Evolutionary conservation across 2,888 invertebrate genomes (phyloP), one percentile per base, ranked within the genome.

Genomic region (Aproaerema taeniolella): DNA sequence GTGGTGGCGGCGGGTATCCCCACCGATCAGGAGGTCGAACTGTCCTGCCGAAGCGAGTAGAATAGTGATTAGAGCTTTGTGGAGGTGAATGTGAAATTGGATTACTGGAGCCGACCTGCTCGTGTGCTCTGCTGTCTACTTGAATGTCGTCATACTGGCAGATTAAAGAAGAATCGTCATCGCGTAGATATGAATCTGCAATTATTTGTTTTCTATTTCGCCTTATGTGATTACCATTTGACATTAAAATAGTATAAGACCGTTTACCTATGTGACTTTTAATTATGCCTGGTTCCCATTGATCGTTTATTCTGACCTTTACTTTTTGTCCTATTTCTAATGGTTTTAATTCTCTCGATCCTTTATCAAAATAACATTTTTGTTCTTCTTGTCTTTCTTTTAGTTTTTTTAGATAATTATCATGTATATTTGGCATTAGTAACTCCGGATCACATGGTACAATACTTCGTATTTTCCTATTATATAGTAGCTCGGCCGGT

Each of bases 401-500:
- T 30, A 30, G 12, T 28, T 30, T 30, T 8, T 9, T 13, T 8
- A 13, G 3, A 30, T 6, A 3, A 12, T 30, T 30, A 5, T 12
- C 5, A 13, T 30, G 2, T 30, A 30, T 13, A 7, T 30, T 30
- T 4, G 30, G 30, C 12, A 4, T 13, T 11, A 30, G 9, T 6
- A 3, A 4, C 7, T 3, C 3, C 7, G 30, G 30, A 7, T 11
- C 2, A 13, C 30, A 12, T 11, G 15, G 31, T 10, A 31, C 5
- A 5, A 31, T 31, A 16, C 31, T 31, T 4, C 31, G 31, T 31
- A 15, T 9, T 31, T 31, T 31, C 8, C 31, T 14, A 31, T 15
- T 31, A n/a, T 31, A 31, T 15, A 31, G n/a, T 16, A 31, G 15
- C 15, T 31, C 31, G 7, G 31, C 31, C n/a, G 31, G 31, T 31